A percentile compares a stretch with the other conserved stretches of the same genome.
Conservation (phyloP, 2,797 vertebrate genomes). For the Pipistrellus pipistrellus region DNA sequence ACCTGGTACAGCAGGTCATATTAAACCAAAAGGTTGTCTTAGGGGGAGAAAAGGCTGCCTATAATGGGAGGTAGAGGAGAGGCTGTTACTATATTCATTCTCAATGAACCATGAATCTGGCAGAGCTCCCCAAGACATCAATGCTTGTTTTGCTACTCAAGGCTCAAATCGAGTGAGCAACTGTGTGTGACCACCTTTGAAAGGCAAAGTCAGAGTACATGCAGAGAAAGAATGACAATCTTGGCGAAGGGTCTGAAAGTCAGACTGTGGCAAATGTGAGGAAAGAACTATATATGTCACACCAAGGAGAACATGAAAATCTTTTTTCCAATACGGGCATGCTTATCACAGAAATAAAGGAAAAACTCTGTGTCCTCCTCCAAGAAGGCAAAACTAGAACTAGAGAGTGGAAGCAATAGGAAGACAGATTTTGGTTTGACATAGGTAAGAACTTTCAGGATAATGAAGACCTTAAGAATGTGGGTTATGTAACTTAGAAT, state of each 20-base stretch:
- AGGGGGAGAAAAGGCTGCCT: neutral
- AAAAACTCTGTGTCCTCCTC: neutral
- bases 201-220: slow-evolving; percentile 7
- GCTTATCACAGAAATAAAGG: neutral
- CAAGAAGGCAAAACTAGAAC: slow-evolving; percentile 50
- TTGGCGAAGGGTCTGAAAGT: slow-evolving; percentile 11
- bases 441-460: slow-evolving; percentile 28
- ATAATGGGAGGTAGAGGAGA: neutral
- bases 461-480: neutral
- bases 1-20: neutral
- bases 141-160: neutral
- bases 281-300: neutral
- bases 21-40: slow-evolving; percentile 19
- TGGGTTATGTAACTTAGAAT: neutral
- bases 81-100: neutral
- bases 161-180: neutral
- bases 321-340: slow-evolving; percentile 25
- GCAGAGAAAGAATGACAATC: neutral
- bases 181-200: slow-evolving; percentile 18
- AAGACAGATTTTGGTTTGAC: neutral
- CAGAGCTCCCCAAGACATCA: neutral
- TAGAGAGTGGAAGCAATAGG: neutral
- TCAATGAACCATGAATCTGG: neutral
- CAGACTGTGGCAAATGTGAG: neutral
- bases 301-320: neutral